Evolutionary conservation across 2,888 invertebrate genomes (phyloP), one percentile per base, ranked within the genome.

Genomic region (Amphipyra berbera): DNA sequence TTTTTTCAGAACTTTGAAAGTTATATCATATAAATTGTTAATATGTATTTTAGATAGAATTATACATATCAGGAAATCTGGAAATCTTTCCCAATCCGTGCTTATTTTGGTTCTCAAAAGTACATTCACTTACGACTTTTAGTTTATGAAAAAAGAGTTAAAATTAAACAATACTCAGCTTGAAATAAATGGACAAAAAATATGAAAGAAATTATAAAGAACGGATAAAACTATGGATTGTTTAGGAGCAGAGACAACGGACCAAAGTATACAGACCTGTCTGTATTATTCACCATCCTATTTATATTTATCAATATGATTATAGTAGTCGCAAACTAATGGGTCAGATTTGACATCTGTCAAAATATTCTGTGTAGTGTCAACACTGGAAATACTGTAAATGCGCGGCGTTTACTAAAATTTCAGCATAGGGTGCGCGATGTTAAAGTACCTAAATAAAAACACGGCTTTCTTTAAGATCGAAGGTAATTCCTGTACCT

Each of bases 1-100:
- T 61, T 54, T 48, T 50, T 8, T 52, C 37, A 46, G 46, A 59
- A 60, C 33, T 71, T 60, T 61, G 40, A 68, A 33, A 37, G 40
- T 44, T 71, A 60, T 54, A 45, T 48, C 27, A n/a, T 58, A 71
- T 78, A 81, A 60, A 69, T 61, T 67, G 72, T 83, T 77, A 54
- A 61, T 65, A 67, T 69, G 55, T 81, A 69, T 45, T 21, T 35
- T 77, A 79, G 57, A 79, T 82, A 83, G 83, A 85, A 85, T 81
- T 77, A 75, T 59, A 83, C 82, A 84, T 84, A 84, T 82, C 81
- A 78, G 59, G 55, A 53, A 37, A 65, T 53, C n/a, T n/a, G n/a
- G n/a, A 21, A 21, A 47, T 61, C 49, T 57, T 55, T 61, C 41
- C 61, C 47, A 57, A 64, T 54, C 55, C 45, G 13, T 60, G 27